These are phyloP conservation scores for Craseonycteris thonglongyai DNA, from an alignment of 2,113 vertebrate genomes.

Conservation along the genomic window DNA sequence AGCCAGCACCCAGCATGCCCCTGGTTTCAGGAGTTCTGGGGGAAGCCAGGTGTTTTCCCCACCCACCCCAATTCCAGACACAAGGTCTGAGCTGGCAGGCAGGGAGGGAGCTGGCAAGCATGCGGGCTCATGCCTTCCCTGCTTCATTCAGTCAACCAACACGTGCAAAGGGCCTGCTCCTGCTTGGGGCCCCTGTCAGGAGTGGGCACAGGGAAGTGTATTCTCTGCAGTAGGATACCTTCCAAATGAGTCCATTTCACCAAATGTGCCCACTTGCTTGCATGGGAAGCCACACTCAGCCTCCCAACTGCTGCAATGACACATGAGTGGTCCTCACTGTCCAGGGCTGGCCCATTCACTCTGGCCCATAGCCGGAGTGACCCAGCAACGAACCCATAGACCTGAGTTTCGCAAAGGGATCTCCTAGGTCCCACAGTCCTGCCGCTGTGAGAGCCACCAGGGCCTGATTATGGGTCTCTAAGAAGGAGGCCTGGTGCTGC, in stretches of 20 bases:
- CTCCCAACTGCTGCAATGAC: rapidly evolving
- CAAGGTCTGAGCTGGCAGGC: not conserved
- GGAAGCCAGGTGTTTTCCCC: not conserved
- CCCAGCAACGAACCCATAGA: not conserved
- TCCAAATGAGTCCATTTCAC: not conserved
- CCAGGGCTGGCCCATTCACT: not conserved
- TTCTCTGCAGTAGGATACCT: not conserved
- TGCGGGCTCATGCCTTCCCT: not conserved
- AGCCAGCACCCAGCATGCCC: not conserved
- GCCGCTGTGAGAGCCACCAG: not conserved
- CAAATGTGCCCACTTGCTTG: no score
- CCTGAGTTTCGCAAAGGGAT: not conserved
- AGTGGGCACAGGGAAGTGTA: not conserved
- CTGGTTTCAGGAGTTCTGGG: not conserved
- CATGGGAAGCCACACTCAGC: not conserved
- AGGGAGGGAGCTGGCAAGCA: not conserved
- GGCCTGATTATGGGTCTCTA: not conserved
- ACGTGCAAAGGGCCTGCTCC: not conserved
- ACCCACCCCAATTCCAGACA: not conserved
- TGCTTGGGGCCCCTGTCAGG: not conserved
- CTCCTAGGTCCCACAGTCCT: not conserved
- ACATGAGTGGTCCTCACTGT: not conserved
- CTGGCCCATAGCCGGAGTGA: not conserved
- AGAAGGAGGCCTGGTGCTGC: not conserved
- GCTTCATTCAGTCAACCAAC: not conserved